These are phyloP conservation scores for Morpho achilles DNA, from an alignment of 2,888 invertebrate species.

Conservation along the genomic window DNA sequence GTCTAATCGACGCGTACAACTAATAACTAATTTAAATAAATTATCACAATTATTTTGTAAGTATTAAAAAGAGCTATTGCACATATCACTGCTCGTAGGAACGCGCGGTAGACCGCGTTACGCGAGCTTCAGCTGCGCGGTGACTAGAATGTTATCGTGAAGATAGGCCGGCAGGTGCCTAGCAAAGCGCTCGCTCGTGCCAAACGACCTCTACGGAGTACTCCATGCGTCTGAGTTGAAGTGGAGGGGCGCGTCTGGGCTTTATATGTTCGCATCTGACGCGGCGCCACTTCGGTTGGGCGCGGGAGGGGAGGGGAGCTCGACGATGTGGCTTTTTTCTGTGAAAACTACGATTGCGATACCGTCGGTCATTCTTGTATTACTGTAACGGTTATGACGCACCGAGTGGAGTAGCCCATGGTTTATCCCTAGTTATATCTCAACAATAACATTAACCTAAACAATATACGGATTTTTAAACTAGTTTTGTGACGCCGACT, in stretches of 20 bases:
- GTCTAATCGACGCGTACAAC: slow-evolving; percentile 59
- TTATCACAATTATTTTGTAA: slow-evolving; percentile 74
- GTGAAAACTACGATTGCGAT: slow-evolving; percentile 66
- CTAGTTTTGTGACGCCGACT: slow-evolving; percentile 38
- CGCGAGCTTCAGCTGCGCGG: slow-evolving; percentile 73
- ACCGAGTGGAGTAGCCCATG: slow-evolving; percentile 55
- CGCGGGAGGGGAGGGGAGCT: slow-evolving; percentile 33
- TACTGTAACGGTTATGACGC: slow-evolving; percentile 60
- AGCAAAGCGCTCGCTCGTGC: slow-evolving; percentile 81
- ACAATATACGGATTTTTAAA: slow-evolving; percentile 31
- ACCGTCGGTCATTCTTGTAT: slow-evolving; percentile 50
- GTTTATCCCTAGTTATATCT: slow-evolving; percentile 47
- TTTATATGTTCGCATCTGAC: slow-evolving; percentile 70
- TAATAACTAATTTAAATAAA: slow-evolving; percentile 75
- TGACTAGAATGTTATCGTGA: slow-evolving; percentile 76
- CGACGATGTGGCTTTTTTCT: slow-evolving; percentile 70
- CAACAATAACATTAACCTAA: slow-evolving; percentile 34
- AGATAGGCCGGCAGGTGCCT: slow-evolving; percentile 79
- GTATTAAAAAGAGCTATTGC: slow-evolving; percentile 64
- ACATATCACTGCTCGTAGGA: slow-evolving; percentile 79
- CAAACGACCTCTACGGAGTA: slow-evolving; percentile 81
- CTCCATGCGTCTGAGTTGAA: slow-evolving; percentile 79
- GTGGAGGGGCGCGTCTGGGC: slow-evolving; percentile 67
- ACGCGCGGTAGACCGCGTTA: slow-evolving; percentile 74
- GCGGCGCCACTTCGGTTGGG: slow-evolving; percentile 50